Conservation (phyloP, 23 tunicate genomes). For the Oikopleura albicans region DNA sequence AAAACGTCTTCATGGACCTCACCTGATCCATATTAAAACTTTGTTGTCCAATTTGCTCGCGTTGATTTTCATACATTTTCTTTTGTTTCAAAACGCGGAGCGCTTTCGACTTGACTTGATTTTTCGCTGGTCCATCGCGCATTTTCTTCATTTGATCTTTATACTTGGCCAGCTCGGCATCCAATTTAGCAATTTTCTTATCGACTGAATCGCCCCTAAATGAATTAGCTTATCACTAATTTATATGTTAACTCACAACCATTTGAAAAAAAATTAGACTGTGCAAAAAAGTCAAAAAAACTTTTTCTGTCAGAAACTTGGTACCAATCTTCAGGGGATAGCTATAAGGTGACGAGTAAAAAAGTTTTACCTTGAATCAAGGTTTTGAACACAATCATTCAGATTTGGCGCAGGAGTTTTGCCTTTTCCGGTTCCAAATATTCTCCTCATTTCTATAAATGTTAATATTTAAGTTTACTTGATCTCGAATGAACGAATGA, state of each 20-base stretch:
- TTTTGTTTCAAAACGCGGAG: constrained; percentile 62
- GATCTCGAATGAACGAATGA: no score
- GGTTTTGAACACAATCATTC: constrained; percentile 43
- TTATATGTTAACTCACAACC: no score
- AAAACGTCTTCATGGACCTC: no score
- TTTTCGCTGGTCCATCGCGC: constrained; percentile 77
- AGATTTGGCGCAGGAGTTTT: constrained; percentile 72
- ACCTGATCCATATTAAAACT: constrained; percentile 88
- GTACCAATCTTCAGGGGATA: not conserved
- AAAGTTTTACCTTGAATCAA: not conserved
- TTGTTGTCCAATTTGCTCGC: constrained; percentile 64
- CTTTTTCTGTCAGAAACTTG: no score
- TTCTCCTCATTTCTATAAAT: constrained; percentile 81
- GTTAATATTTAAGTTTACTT: no score
- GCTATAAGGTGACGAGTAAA: not conserved
- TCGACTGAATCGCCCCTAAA: constrained; percentile 81
- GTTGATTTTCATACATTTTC: constrained; percentile 66
- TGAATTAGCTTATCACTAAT: no score
- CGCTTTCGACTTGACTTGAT: constrained; percentile 61
- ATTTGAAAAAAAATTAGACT: no score
- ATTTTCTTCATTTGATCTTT: constrained; percentile 90
- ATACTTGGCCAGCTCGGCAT: constrained; percentile 67
- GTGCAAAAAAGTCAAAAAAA: no score
- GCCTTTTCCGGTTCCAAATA: constrained; percentile 66
- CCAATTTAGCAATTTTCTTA: constrained; percentile 81